phyloP scores from a whole-genome alignment of 2,113 vertebrate genomes.

The Aldabrachelys gigantea region DNA sequence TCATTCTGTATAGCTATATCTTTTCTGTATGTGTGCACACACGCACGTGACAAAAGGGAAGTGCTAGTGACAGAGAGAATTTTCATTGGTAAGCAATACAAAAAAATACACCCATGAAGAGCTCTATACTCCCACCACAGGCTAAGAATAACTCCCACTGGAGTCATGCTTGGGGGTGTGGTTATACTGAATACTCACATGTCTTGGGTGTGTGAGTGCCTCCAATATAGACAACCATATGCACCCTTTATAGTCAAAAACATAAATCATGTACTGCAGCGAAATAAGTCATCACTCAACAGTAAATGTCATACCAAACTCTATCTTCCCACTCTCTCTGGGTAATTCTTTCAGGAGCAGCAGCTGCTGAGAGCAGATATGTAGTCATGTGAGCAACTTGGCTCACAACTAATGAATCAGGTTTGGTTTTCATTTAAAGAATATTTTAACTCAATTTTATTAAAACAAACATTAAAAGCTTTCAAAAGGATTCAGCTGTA shows the following conservation, averaged over 20 bases:
- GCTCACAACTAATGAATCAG: conserved; percentile 32
- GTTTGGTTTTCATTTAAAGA: conserved; percentile 74
- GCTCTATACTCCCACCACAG: background rate
- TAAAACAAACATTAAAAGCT: conserved; percentile 66
- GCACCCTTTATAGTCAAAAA: conserved; percentile 36
- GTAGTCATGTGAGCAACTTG: conserved; percentile 53
- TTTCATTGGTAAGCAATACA: background rate
- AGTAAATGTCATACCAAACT: conserved; percentile 15
- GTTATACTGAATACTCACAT: conserved; percentile 8
- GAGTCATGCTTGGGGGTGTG: background rate
- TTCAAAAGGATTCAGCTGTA: conserved; percentile 38
- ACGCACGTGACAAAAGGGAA: background rate
- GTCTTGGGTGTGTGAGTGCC: background rate
- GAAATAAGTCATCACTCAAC: conserved; percentile 66
- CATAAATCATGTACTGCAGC: conserved; percentile 20
- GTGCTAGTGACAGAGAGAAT: background rate
- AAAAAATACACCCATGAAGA: background rate
- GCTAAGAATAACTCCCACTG: conserved; percentile 38
- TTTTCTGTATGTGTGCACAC: background rate
- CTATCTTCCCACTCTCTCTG: background rate
- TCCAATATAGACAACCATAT: background rate
- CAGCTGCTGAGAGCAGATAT: conserved; percentile 52
- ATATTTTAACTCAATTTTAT: conserved; percentile 33
- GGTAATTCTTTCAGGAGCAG: conserved; percentile 57
- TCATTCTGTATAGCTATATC: background rate